phyloP scores from a whole-genome alignment of 2,113 vertebrate genomes.

The Notarius lentiginosus region DNA sequence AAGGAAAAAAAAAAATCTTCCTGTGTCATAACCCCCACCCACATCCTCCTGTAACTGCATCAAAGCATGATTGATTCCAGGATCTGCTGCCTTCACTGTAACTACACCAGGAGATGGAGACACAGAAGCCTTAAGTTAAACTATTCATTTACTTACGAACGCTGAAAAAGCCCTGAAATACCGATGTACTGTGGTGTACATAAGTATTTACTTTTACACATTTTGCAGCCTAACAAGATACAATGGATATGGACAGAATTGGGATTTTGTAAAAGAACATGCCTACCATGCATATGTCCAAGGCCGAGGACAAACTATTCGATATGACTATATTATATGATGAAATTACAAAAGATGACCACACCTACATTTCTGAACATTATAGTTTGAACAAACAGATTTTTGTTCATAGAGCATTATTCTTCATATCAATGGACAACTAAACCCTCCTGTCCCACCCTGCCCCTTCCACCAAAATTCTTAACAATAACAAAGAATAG shows the following conservation, averaged over 20 bases:
- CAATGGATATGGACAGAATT: background rate
- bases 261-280: background rate
- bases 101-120: conserved; percentile 38
- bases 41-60: conserved; percentile 39
- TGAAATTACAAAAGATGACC: too few species aligned
- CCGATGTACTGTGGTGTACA: background rate
- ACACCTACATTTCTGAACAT: background rate
- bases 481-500: background rate
- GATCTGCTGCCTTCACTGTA: background rate
- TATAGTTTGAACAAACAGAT: background rate
- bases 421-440: background rate
- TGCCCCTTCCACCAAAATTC: background rate
- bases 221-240: background rate
- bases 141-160: background rate
- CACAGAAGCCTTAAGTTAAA: background rate
- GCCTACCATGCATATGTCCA: background rate
- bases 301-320: background rate
- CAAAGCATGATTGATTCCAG: conserved; percentile 13
- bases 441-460: background rate
- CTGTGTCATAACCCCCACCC: conserved; percentile 34
- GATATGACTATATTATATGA: too few species aligned
- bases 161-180: background rate
- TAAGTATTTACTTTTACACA: background rate
- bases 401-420: background rate
- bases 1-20: conserved; percentile 30